A percentile compares a stretch with the other conserved stretches of the same genome.
Conservation (phyloP, 2,888 invertebrate species). For the Sericinus montela region DNA sequence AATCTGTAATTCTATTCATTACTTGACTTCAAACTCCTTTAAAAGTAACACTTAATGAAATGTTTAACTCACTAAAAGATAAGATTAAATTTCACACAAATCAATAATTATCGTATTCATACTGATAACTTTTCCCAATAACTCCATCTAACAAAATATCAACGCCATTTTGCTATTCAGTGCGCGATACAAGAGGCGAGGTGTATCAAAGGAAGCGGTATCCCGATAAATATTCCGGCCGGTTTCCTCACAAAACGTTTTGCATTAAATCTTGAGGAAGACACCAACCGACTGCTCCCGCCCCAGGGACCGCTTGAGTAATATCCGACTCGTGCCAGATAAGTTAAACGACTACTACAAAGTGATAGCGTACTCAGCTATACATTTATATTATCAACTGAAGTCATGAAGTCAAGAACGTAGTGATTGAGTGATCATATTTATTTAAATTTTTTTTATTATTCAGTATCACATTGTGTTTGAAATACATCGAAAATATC, state of each 20-base stretch:
- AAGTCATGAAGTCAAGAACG: too few relatives aligned
- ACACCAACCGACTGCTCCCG: background rate
- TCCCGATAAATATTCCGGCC: slow-evolving; percentile 8
- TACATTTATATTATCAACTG: too few relatives aligned
- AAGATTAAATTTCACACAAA: background rate
- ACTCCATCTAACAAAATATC: slow-evolving; percentile 1
- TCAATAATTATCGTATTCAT: background rate
- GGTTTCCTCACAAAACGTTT: slow-evolving; percentile 2
- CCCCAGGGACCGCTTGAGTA: slow-evolving; percentile 4
- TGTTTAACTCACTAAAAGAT: too few relatives aligned
- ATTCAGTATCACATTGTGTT: too few relatives aligned
- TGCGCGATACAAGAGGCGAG: background rate
- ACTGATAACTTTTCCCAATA: background rate
- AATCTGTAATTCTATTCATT: too few relatives aligned
- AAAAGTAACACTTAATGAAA: too few relatives aligned
- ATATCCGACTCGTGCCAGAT: slow-evolving; percentile 7
- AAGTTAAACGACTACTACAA: background rate
- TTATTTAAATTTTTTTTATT: too few relatives aligned
- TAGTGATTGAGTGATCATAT: too few relatives aligned
- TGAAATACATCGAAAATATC: too few relatives aligned
- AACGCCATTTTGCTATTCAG: background rate
- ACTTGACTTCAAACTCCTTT: too few relatives aligned
- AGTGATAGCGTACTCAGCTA: background rate
- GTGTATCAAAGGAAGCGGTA: slow-evolving; percentile 6
- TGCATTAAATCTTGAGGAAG: slow-evolving; percentile 9